A percentile compares a stretch with the other conserved stretches of the same genome.
These are phyloP conservation scores for Stenotaenia linearis DNA, from an alignment of 2,888 invertebrate species.

Conservation along the genomic window DNA sequence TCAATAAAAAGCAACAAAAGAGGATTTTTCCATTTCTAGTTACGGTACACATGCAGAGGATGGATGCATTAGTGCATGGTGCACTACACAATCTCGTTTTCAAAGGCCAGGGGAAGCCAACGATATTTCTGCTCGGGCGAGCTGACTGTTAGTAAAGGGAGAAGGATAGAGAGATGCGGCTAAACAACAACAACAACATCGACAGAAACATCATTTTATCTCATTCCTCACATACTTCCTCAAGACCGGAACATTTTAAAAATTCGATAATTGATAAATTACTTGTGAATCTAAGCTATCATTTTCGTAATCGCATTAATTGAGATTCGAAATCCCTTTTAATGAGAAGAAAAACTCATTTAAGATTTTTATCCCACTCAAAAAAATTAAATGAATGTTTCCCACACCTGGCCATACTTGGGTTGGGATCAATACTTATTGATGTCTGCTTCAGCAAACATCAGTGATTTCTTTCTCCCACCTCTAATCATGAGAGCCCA, in stretches of 20 bases:
- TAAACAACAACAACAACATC: conserved; percentile 14
- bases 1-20: background rate
- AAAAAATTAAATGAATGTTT: too few species aligned
- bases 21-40: background rate
- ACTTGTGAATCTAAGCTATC: too few species aligned
- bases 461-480: background rate
- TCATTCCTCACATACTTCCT: background rate
- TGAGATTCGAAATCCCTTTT: too few species aligned
- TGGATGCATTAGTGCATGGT: conserved; percentile 24
- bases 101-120: conserved; percentile 8
- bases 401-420: too few species aligned
- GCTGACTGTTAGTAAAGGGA: background rate
- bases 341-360: background rate
- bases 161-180: background rate
- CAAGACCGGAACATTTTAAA: background rate
- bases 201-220: conserved; percentile 4
- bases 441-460: background rate
- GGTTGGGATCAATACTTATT: conserved; percentile 12
- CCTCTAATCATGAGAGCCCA: background rate
- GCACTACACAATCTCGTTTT: conserved; percentile 5
- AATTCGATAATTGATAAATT: background rate
- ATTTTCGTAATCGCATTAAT: too few species aligned
- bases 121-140: conserved; percentile 16
- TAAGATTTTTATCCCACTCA: background rate
- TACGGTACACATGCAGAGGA: background rate